phyloP scores from a whole-genome alignment of 2,888 invertebrate genomes.

The Ennomos quercinarius region DNA sequence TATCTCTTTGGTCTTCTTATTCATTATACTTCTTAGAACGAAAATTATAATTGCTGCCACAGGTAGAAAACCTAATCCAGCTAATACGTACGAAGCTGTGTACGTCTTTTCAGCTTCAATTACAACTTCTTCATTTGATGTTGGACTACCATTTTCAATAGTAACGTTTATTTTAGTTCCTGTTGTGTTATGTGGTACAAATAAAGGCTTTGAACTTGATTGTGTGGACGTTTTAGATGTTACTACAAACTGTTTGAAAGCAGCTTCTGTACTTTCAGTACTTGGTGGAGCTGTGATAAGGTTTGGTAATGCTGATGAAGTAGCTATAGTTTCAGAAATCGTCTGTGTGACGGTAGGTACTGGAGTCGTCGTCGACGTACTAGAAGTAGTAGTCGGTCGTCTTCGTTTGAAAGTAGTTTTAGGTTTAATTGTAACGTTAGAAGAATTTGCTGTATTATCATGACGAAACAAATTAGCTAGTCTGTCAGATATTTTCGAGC shows the following conservation, averaged over 20 bases:
- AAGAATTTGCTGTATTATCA: constrained; percentile 57
- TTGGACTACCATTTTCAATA: constrained; percentile 48
- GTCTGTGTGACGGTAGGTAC: constrained; percentile 39
- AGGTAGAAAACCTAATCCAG: constrained; percentile 86
- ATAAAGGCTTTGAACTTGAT: constrained; percentile 62
- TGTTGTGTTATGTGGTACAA: constrained; percentile 50
- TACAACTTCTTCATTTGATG: constrained; percentile 80
- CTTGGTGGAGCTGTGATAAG: constrained; percentile 40
- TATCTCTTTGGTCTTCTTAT: constrained; percentile 83
- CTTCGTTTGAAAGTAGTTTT: constrained; percentile 68
- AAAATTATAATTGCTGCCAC: constrained; percentile 85
- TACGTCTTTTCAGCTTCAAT: constrained; percentile 86
- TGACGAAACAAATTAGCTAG: constrained; percentile 61
- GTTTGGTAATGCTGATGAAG: constrained; percentile 24
- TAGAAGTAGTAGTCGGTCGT: constrained; percentile 77
- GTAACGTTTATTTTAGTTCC: constrained; percentile 56
- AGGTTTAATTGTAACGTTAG: constrained; percentile 57
- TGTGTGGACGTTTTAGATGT: constrained; percentile 80
- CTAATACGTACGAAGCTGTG: constrained; percentile 86
- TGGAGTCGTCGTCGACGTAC: constrained; percentile 56
- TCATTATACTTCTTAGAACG: constrained; percentile 81
- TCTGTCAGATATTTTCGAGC: constrained; percentile 63
- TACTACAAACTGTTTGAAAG: constrained; percentile 62
- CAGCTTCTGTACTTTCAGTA: constrained; percentile 50
- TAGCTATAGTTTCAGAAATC: constrained; percentile 12